Conservation (phyloP, 2,888 invertebrate species). For the Synanthedon andrenaeformis region DNA sequence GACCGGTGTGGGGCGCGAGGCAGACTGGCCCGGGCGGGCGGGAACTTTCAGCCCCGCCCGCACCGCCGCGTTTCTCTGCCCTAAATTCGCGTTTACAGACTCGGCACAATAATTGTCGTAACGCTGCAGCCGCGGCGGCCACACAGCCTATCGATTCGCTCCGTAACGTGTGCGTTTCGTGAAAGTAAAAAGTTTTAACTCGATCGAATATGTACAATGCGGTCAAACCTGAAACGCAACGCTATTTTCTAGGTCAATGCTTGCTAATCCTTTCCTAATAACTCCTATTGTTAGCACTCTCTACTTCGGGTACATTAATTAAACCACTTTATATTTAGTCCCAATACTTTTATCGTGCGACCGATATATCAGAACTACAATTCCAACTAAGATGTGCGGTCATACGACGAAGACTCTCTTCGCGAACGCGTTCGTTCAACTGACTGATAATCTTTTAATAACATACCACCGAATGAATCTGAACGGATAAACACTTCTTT, state of each 20-base stretch:
- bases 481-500: no score
- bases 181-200: constrained; percentile 61
- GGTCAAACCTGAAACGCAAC: constrained; percentile 50
- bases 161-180: constrained; percentile 39
- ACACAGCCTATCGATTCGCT: constrained; percentile 55
- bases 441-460: no score
- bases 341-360: no score
- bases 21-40: constrained; percentile 35
- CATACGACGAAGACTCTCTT: no score
- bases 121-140: constrained; percentile 53
- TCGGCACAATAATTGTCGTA: constrained; percentile 57
- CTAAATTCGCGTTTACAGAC: constrained; percentile 57
- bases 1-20: constrained; percentile 26
- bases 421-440: no score
- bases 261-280: no score
- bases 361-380: no score
- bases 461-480: no score
- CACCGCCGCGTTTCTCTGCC: constrained; percentile 40
- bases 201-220: constrained; percentile 51
- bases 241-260: constrained; percentile 44
- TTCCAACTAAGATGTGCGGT: no score
- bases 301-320: no score
- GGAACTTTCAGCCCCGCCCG: constrained; percentile 5
- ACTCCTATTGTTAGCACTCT: no score
- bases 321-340: no score